phyloP scores from a whole-genome alignment of 2,113 vertebrate genomes.

The Emydocephalus ijimae region DNA sequence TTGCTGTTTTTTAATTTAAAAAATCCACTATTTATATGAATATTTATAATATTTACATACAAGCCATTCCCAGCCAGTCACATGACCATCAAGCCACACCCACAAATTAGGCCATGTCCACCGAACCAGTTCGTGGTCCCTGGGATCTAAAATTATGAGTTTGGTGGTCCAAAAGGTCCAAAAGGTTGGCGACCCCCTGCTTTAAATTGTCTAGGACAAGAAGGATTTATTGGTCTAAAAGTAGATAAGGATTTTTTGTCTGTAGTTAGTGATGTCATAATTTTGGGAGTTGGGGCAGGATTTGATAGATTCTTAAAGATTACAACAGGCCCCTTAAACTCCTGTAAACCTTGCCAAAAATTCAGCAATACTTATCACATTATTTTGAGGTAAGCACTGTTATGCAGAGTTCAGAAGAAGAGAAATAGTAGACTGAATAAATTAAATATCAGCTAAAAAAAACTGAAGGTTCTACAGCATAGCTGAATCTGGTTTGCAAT shows the following conservation, averaged over 20 bases:
- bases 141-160: no score
- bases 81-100: no score
- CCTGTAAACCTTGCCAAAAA: neutral
- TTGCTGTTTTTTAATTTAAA: no score
- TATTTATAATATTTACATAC: no score
- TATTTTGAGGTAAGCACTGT: neutral
- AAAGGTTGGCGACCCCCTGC: no score
- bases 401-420: neutral
- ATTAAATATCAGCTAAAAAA: neutral
- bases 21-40: no score
- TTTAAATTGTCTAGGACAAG: neutral
- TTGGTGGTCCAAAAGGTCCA: no score
- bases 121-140: no score
- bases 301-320: neutral
- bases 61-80: no score
- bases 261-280: neutral
- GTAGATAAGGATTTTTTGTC: neutral
- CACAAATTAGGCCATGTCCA: no score
- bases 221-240: neutral
- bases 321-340: neutral
- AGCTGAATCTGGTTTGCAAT: neutral
- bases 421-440: neutral
- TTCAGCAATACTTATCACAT: neutral
- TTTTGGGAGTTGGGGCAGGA: neutral
- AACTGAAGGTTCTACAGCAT: neutral